phyloP scores from a whole-genome alignment of 2,113 vertebrate species.

The Oenanthe oenanthe region DNA sequence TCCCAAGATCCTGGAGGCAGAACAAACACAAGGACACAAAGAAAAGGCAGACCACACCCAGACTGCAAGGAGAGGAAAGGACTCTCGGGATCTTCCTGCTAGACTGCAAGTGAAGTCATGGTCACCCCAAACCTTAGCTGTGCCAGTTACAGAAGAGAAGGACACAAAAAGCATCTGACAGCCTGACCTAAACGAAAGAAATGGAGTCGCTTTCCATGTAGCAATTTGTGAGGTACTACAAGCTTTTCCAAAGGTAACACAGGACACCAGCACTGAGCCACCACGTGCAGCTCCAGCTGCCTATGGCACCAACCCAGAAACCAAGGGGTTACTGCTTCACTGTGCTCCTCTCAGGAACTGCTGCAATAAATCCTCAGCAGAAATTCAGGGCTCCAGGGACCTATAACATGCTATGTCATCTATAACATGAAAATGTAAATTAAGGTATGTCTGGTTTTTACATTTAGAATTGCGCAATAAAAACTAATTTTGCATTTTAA shows the following conservation, averaged over 20 bases:
- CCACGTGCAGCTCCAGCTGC: background rate
- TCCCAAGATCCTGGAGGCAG: background rate
- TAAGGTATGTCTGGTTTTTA: background rate
- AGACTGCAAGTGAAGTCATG: background rate
- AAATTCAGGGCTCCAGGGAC: background rate
- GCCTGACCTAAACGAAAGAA: background rate
- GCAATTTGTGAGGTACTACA: background rate
- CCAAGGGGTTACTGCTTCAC: background rate
- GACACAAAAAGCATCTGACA: background rate
- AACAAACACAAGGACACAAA: background rate
- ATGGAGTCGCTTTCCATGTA: rapidly evolving
- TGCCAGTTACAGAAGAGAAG: background rate
- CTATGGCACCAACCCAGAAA: background rate
- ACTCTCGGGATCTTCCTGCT: background rate
- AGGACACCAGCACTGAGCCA: background rate
- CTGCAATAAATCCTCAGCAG: background rate
- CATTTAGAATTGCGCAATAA: background rate
- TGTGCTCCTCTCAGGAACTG: background rate
- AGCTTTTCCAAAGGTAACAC: background rate
- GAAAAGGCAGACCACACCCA: background rate
- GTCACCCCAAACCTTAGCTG: background rate
- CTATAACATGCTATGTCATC: background rate
- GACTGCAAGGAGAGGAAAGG: background rate
- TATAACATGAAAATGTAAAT: slow-evolving; percentile 26
- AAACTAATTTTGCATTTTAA: background rate